Percentiles rank a stretch among this genome's conserved stretches.
These are phyloP conservation scores for Tachina fera DNA, from an alignment of 2,888 invertebrate species.

Conservation along the genomic window DNA sequence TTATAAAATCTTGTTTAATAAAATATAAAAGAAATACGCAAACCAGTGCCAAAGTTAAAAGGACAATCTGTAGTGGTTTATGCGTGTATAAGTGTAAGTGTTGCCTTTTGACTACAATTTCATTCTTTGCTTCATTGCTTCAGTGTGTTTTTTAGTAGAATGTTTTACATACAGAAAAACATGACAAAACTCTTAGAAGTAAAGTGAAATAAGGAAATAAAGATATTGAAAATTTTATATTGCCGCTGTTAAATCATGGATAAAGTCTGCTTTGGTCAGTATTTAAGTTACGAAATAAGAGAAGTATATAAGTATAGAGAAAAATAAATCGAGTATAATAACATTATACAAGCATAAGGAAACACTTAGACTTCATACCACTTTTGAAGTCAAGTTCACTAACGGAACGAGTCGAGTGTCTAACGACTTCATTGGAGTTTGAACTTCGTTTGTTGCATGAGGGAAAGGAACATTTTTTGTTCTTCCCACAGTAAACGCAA, in stretches of 20 bases:
- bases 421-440: constrained; percentile 27
- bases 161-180: constrained; percentile 52
- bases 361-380: constrained; percentile 63
- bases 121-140: not conserved
- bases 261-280: constrained; percentile 72
- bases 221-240: constrained; percentile 66
- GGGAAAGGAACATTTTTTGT: constrained; percentile 15
- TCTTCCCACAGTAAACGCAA: constrained; percentile 4
- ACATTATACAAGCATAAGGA: constrained; percentile 75
- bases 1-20: constrained; percentile 35
- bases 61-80: constrained; percentile 75
- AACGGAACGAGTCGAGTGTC: constrained; percentile 39
- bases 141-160: constrained; percentile 62
- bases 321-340: constrained; percentile 75
- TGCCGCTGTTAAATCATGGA: constrained; percentile 79
- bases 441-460: constrained; percentile 8
- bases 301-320: not conserved
- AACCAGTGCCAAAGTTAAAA: constrained; percentile 75
- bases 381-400: constrained; percentile 48
- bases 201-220: constrained; percentile 55
- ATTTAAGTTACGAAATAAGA: constrained; percentile 42
- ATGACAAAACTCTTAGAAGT: constrained; percentile 25
- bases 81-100: not conserved
- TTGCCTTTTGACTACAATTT: not conserved
- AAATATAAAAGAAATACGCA: constrained; percentile 22